Percentiles rank a stretch among this genome's conserved stretches.
These are phyloP conservation scores for Euura saliciscinereae DNA, from an alignment of 1,140 invertebrate genomes.

Conservation along the genomic window DNA sequence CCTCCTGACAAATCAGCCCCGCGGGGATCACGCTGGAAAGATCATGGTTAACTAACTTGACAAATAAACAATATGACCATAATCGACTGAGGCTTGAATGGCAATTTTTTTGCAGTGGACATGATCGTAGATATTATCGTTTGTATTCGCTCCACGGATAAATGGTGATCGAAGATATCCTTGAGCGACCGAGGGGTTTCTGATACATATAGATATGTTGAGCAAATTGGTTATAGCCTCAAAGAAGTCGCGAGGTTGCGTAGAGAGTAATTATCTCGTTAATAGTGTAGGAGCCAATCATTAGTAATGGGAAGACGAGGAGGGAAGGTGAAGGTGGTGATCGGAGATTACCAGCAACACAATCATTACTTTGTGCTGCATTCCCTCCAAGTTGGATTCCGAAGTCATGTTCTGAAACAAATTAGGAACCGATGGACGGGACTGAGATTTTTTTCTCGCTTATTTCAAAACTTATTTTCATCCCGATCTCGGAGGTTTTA, in stretches of 20 bases:
- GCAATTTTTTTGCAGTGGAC: too few relatives aligned
- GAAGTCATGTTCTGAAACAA: constrained; percentile 23
- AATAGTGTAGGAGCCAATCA: constrained; percentile 27
- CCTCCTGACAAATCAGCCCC: not conserved
- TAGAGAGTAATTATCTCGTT: constrained; percentile 27
- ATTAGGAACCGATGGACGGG: constrained; percentile 27
- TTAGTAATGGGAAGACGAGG: constrained; percentile 18
- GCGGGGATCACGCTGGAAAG: not conserved
- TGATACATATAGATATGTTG: too few relatives aligned
- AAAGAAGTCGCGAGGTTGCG: not conserved
- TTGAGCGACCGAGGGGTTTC: too few relatives aligned
- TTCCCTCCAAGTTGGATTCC: constrained; percentile 23
- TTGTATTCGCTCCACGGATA: too few relatives aligned
- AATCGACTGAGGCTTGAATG: not conserved
- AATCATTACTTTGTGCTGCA: constrained; percentile 22
- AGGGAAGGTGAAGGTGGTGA: constrained; percentile 14
- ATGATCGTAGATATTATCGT: too few relatives aligned
- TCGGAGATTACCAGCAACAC: constrained; percentile 34
- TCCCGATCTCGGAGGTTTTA: not conserved
- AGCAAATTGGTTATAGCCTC: not conserved
- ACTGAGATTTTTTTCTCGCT: constrained; percentile 37
- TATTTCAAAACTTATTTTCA: constrained; percentile 14
- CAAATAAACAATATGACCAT: not conserved
- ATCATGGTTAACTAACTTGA: not conserved
- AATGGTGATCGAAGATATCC: too few relatives aligned